Evolutionary conservation across 2,888 invertebrate genomes (phyloP), one percentile per base, ranked within the genome.

Genomic region (Drosophila subquinaria): DNA sequence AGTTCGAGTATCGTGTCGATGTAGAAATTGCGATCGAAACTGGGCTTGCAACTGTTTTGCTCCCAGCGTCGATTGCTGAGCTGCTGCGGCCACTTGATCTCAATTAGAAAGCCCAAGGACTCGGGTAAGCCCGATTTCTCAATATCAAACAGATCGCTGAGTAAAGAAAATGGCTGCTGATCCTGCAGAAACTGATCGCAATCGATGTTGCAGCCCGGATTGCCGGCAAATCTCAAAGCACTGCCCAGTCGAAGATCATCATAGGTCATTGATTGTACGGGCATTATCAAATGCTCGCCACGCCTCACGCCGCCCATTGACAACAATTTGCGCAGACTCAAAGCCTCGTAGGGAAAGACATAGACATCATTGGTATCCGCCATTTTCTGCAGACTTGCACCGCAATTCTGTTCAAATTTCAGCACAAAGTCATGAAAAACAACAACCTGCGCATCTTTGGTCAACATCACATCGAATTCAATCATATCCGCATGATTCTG

Each of bases 401-500:
- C 30, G 85, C 95, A 95, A 93, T 96, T 96, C 94, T 97, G 94
- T 20, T 97, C 95, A 89, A 99, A 97, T 90, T 96, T 96, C 30
- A 98, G 97, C 92, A 96, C 95, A 93, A 97, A 98, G 93, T 99
- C 99, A 92, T 99, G 99, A 93, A 98, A 72, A 87, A 99, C 96
- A 62, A 99, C 97, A 17, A 97, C 98, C 82, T 98, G 95, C 91
- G 96, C 94, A 93, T 99, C 99, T 93, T 97, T 98, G 79, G 98
- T 97, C 70, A 99, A 94, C 91, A 98, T 98, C 38, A 99, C 98
- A 94, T 99, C 99, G 94, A 99, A 97, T 93, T 99, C 99, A 55
- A 99, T 97, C 94, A 97, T 96, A 92, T 99, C 98, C 67, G 99
- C 99, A 71, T 98, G 98, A 93, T 97, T 96, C 66, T 95, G 94